Percentiles rank a stretch among this genome's conserved stretches.
phyloP scores from a whole-genome alignment of 2,113 vertebrate genomes.

The Zingel zingel region DNA sequence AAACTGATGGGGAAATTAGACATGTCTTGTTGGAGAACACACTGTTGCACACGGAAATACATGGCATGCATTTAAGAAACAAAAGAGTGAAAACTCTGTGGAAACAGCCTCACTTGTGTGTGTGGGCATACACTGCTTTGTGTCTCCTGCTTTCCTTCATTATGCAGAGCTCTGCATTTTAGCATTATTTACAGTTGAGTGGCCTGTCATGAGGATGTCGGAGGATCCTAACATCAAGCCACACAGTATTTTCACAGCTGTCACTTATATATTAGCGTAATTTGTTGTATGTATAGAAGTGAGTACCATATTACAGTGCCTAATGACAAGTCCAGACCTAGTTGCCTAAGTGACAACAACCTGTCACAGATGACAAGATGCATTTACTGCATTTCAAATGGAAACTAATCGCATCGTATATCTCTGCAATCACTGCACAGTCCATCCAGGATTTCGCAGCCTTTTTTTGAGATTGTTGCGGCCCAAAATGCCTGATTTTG shows the following conservation, averaged over 20 bases:
- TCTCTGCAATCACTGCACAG: slow-evolving; percentile 35
- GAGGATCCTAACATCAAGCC: not conserved
- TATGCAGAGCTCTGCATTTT: not conserved
- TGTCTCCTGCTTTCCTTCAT: not conserved
- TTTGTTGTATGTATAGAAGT: slow-evolving; percentile 4
- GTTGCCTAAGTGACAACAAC: slow-evolving; percentile 31
- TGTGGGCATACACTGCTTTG: not conserved
- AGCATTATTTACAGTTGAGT: slow-evolving; percentile 1
- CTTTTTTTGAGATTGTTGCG: too few species aligned
- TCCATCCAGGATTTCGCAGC: too few species aligned
- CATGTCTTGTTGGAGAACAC: slow-evolving; percentile 16
- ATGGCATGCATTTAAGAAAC: slow-evolving; percentile 3
- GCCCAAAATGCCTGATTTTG: too few species aligned
- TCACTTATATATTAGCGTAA: slow-evolving; percentile 22
- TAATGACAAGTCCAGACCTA: slow-evolving; percentile 26
- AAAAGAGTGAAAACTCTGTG: slow-evolving; percentile 16
- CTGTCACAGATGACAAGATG: slow-evolving; percentile 51
- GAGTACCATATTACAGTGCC: not conserved
- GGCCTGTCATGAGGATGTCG: not conserved
- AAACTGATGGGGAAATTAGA: slow-evolving; percentile 20
- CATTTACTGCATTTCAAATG: slow-evolving; percentile 50
- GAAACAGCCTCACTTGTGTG: not conserved
- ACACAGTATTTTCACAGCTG: slow-evolving; percentile 38
- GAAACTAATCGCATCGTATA: slow-evolving; percentile 22
- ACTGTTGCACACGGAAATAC: slow-evolving; percentile 19